A percentile compares a stretch with the other conserved stretches of the same genome.
phyloP scores from a whole-genome alignment of 2,888 invertebrate genomes.

The Auanema freiburgensis region DNA sequence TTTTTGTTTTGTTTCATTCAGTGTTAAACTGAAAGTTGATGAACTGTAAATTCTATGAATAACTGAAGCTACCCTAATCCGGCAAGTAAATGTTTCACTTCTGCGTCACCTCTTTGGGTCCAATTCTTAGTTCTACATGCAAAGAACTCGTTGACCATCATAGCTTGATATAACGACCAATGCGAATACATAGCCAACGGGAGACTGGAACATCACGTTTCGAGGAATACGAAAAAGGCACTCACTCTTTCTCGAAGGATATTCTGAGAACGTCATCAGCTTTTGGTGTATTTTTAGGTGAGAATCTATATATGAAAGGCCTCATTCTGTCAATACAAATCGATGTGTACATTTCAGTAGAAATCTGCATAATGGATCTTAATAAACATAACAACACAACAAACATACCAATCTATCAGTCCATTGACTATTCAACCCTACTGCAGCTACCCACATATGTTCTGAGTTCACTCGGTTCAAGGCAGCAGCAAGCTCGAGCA shows the following conservation, averaged over 20 bases:
- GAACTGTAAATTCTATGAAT: not conserved
- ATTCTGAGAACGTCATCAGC: constrained; percentile 51
- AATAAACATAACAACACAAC: not conserved
- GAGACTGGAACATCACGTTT: constrained; percentile 34
- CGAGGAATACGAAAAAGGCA: constrained; percentile 10
- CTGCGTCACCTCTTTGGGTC: constrained; percentile 54
- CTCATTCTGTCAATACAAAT: constrained; percentile 51
- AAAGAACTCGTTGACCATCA: constrained; percentile 51
- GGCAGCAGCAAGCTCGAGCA: constrained; percentile 50
- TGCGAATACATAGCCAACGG: constrained; percentile 54
- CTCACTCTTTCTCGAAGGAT: constrained; percentile 51
- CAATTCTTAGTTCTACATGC: constrained; percentile 54
- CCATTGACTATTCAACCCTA: constrained; percentile 52
- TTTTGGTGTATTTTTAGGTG: constrained; percentile 43
- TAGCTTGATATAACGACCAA: constrained; percentile 55
- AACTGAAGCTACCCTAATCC: constrained; percentile 28
- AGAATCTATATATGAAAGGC: constrained; percentile 40
- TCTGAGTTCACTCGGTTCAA: constrained; percentile 50
- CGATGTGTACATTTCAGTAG: constrained; percentile 46
- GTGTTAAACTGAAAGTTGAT: constrained; percentile 49
- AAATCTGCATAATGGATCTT: constrained; percentile 30
- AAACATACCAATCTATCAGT: constrained; percentile 39
- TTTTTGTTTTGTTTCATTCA: constrained; percentile 51
- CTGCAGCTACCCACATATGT: constrained; percentile 53
- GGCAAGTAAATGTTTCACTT: constrained; percentile 47